Percentiles rank a stretch among this genome's conserved stretches.
phyloP scores from a whole-genome alignment of 2,888 invertebrate species.

The Chrysolina haemoptera region DNA sequence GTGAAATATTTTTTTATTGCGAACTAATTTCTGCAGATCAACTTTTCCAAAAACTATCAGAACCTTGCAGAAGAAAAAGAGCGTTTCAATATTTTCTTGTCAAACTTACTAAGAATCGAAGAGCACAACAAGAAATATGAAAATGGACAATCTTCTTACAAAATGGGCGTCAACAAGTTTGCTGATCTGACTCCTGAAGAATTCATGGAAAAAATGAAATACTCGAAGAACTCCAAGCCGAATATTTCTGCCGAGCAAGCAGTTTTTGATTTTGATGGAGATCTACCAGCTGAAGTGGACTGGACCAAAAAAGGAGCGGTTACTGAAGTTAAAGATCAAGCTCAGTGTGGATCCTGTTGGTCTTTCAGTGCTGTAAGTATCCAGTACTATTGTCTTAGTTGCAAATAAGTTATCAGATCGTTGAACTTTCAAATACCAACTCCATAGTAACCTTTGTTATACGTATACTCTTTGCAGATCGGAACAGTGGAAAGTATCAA shows the following conservation, averaged over 20 bases:
- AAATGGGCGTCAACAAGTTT: constrained; percentile 48
- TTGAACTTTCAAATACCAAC: no score
- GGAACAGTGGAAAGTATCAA: constrained; percentile 93
- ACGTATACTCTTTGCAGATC: constrained; percentile 74
- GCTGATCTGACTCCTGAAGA: constrained; percentile 51
- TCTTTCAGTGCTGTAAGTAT: constrained; percentile 52
- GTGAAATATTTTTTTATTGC: background rate
- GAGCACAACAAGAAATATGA: constrained; percentile 33
- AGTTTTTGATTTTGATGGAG: constrained; percentile 22
- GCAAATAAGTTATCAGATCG: background rate
- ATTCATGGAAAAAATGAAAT: constrained; percentile 38
- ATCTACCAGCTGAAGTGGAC: constrained; percentile 47
- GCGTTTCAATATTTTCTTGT: constrained; percentile 31
- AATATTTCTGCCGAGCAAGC: background rate
- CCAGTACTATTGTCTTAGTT: no score
- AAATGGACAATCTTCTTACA: constrained; percentile 25
- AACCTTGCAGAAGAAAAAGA: constrained; percentile 26
- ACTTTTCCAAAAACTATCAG: constrained; percentile 24
- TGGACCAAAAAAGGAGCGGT: constrained; percentile 55
- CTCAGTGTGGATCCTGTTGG: constrained; percentile 54
- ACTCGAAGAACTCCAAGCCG: constrained; percentile 13
- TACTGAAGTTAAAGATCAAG: constrained; percentile 54
- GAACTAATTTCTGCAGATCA: background rate
- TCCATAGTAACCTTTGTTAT: no score
- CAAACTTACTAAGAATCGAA: constrained; percentile 27